Base-by-base conservation (phyloP, 2,113 vertebrate genomes). In the Arothron firmamentum region DNA sequence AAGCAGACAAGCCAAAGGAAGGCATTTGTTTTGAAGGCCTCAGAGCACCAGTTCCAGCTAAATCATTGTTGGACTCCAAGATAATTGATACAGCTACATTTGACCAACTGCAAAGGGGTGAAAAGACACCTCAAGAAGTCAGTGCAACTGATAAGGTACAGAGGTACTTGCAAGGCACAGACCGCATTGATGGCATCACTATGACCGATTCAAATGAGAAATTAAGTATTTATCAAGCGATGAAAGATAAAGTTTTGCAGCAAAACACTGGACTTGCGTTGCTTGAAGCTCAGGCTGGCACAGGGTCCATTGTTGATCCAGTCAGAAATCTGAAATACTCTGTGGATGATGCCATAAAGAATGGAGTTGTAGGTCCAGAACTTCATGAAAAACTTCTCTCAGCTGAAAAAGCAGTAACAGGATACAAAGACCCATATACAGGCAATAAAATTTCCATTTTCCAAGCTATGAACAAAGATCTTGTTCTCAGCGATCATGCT, bases 211-310 rank as follows among this genome's bases (percentile, higher is more conserved):
- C 91, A 25, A 92, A 93, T 61, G 92, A 98, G 79, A 98, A 94
- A 62, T 72, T 98, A 52, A 93, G 88, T 79, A 89, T 99, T 63
- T 98, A 98, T 0, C 90, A 97, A 84, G 96, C 96, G 60, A 94
- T 99, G 91, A 92, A 86, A 80, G 92, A 91, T 7, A 92, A 93
- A 55, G 58, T 95, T 65, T 79, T 99, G 52, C 88, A 90, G 60
- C 86, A 90, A 18, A 88, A 92, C 66, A 97, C 95, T 0, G 95
- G 93, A 0, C 75, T 93, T 0, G 65, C 92, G 0, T 88, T 99
- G 4, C 85, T 99, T 1, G 95, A 98, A 62, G 97, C 96, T 0
- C 96, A 99, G 86, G 96, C 96, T 0, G 95, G 93, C n/a, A 97
- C 93, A 0, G 97, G 96, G 5, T 97, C 93, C 65, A 82, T 98